Evolutionary conservation across 2,113 vertebrate species (phyloP).

Genomic region (Cheirogaleus medius): DNA sequence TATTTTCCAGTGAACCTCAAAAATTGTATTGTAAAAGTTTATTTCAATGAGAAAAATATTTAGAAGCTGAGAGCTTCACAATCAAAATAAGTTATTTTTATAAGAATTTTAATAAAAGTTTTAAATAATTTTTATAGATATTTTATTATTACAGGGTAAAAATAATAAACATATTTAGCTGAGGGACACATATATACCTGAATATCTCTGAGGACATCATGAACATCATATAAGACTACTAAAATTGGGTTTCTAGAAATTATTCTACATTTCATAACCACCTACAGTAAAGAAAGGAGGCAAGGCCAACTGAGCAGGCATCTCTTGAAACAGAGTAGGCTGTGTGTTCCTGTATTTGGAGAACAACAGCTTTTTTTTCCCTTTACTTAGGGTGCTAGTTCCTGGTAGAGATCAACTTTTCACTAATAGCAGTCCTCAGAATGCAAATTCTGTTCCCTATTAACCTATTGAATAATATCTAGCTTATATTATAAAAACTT

Average conservation of each 20-base stretch:
- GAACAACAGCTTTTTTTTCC: not conserved
- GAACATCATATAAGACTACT: not conserved
- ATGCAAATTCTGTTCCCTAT: not conserved
- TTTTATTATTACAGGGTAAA: not conserved
- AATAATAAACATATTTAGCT: not conserved
- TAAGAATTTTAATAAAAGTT: not conserved
- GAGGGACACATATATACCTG: not conserved
- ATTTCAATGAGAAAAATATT: slow-evolving; percentile 31
- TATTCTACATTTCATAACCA: not conserved
- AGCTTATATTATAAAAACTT: not conserved
- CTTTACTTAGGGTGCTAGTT: not conserved
- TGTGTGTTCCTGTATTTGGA: not conserved
- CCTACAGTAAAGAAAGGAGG: not conserved
- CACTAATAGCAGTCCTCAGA: not conserved
- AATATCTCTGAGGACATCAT: not conserved
- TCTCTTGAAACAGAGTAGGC: not conserved
- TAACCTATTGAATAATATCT: not conserved
- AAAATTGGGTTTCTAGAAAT: not conserved
- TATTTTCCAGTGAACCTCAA: not conserved
- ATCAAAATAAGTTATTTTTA: not conserved
- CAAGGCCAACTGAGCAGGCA: not conserved
- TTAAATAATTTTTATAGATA: not conserved
- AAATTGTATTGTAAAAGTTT: not conserved
- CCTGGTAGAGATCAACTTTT: not conserved
- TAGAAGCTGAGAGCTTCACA: not conserved